Conservation (phyloP, 2,797 vertebrate genomes). For the Scyliorhinus canicula region DNA sequence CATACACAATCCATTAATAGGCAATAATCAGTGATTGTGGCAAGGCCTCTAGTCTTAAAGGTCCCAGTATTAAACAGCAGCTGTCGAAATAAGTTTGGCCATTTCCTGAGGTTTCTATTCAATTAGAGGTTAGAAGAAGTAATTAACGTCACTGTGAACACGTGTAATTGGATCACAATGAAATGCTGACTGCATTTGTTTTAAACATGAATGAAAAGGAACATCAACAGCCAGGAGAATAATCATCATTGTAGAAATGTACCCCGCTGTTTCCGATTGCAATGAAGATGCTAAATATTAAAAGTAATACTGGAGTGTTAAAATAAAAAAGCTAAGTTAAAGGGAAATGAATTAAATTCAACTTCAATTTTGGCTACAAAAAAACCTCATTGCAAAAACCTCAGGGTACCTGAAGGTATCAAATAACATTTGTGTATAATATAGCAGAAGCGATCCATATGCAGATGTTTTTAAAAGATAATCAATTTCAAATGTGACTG, state of each 20-base stretch:
- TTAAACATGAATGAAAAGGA: neutral
- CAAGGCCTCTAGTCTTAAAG: neutral
- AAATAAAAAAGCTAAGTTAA: neutral
- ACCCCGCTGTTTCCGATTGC: neutral
- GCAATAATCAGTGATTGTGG: neutral
- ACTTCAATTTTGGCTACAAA: neutral
- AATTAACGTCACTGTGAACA: slow-evolving; percentile 31
- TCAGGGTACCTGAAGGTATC: neutral
- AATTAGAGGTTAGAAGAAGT: slow-evolving; percentile 16
- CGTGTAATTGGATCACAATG: neutral
- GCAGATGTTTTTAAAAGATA: neutral
- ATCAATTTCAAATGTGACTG: neutral
- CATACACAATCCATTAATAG: neutral
- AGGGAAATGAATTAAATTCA: neutral
- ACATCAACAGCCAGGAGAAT: neutral
- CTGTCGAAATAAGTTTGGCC: slow-evolving; percentile 23
- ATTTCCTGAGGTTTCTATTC: slow-evolving; percentile 11
- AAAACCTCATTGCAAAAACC: neutral
- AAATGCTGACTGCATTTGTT: slow-evolving; percentile 24
- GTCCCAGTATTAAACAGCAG: neutral
- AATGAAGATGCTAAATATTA: neutral
- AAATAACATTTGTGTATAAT: neutral
- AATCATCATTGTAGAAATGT: neutral
- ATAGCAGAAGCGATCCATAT: neutral
- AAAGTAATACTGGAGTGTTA: neutral